Percentiles rank a stretch among this genome's conserved stretches.
phyloP scores from a whole-genome alignment of 2,113 vertebrate species.

The Galemys pyrenaicus region DNA sequence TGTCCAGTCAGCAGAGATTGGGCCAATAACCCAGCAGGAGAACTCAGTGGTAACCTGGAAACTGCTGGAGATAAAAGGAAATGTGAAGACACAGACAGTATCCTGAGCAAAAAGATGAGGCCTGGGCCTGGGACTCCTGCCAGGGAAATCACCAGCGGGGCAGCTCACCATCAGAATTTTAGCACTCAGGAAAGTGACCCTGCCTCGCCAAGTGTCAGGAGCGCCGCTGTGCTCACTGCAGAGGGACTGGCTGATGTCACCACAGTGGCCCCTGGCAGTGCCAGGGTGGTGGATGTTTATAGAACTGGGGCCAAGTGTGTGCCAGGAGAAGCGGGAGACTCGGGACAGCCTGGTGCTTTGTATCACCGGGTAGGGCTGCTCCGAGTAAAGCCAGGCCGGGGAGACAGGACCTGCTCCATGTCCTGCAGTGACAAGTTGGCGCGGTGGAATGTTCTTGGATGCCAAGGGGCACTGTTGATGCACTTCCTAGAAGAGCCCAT shows the following conservation, averaged over 20 bases:
- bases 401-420: slow-evolving; percentile 92
- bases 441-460: slow-evolving; percentile 92
- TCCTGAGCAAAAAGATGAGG: slow-evolving; percentile 78
- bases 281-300: slow-evolving; percentile 85
- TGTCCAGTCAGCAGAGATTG: slow-evolving; percentile 58
- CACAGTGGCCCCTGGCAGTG: background rate
- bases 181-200: background rate
- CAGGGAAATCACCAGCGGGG: background rate
- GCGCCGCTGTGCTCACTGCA: background rate
- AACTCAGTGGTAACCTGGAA: slow-evolving; percentile 8
- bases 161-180: background rate
- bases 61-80: slow-evolving; percentile 72
- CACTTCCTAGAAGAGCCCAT: slow-evolving; percentile 93
- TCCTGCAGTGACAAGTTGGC: slow-evolving; percentile 97
- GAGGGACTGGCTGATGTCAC: background rate
- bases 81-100: slow-evolving; percentile 31
- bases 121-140: background rate
- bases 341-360: slow-evolving; percentile 81
- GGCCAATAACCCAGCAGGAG: slow-evolving; percentile 60
- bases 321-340: slow-evolving; percentile 86
- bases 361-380: slow-evolving; percentile 92
- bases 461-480: slow-evolving; percentile 95
- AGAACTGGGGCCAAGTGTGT: slow-evolving; percentile 97
- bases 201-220: background rate
- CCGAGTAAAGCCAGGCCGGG: slow-evolving; percentile 95